Percentiles rank a stretch among this genome's conserved stretches.
These are phyloP conservation scores for Aphelenchoides besseyi DNA, from an alignment of 1,140 invertebrate genomes.

Conservation along the genomic window DNA sequence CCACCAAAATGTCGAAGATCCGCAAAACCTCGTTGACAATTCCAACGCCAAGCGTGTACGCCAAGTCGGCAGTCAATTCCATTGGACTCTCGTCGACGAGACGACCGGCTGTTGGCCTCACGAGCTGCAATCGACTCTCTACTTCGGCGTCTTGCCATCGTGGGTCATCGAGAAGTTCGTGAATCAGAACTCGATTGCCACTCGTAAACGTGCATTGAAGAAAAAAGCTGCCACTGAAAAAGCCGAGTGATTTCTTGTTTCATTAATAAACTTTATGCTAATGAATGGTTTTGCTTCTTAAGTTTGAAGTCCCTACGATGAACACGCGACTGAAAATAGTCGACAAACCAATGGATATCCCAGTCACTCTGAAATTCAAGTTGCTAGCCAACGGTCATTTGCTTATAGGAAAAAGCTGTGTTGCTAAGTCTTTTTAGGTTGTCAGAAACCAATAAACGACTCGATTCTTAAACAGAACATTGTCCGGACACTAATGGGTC, in stretches of 20 bases:
- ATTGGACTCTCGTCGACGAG: slow-evolving; percentile 48
- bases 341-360: background rate
- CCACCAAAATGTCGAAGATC: slow-evolving; percentile 43
- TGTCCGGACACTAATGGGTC: slow-evolving; percentile 9
- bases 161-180: slow-evolving; percentile 48
- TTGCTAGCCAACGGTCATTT: too few relatives aligned
- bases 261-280: background rate
- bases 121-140: slow-evolving; percentile 47
- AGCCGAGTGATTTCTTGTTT: background rate
- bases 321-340: background rate
- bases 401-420: background rate
- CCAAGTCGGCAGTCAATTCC: slow-evolving; percentile 42
- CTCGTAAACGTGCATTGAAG: slow-evolving; percentile 51
- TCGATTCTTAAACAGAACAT: too few relatives aligned
- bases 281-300: background rate
- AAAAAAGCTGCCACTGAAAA: slow-evolving; percentile 42
- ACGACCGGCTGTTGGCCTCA: slow-evolving; percentile 60
- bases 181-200: slow-evolving; percentile 45
- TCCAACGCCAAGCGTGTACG: background rate
- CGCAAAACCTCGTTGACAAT: slow-evolving; percentile 4
- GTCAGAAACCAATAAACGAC: background rate
- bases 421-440: background rate
- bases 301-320: background rate
- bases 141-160: slow-evolving; percentile 41
- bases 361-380: background rate